These are phyloP conservation scores for Hystrix brachyura DNA, from an alignment of 2,113 vertebrate species.

Conservation along the genomic window DNA sequence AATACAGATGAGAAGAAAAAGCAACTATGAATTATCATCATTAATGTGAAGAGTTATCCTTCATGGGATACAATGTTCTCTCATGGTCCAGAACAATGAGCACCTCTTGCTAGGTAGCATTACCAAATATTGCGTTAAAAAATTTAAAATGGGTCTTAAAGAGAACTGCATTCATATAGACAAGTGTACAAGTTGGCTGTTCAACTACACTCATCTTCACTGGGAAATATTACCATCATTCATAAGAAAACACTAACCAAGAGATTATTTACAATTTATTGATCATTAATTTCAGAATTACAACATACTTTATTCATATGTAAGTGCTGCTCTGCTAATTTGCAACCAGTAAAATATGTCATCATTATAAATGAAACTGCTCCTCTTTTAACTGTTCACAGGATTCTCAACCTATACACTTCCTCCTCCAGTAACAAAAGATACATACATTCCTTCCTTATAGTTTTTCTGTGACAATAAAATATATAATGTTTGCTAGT, in stretches of 20 bases:
- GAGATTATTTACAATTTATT: background rate
- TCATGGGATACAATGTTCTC: background rate
- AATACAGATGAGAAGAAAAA: background rate
- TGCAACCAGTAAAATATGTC: background rate
- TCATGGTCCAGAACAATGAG: background rate
- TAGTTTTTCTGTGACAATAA: background rate
- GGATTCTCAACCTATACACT: background rate
- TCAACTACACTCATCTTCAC: background rate
- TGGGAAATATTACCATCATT: background rate
- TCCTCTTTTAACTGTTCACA: background rate
- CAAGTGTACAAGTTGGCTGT: background rate
- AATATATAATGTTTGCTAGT: constrained; percentile 29
- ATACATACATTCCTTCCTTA: background rate
- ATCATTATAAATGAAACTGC: background rate
- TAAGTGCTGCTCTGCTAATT: background rate
- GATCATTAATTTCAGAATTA: background rate
- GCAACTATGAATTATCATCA: background rate
- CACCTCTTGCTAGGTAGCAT: background rate
- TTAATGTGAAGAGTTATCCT: background rate
- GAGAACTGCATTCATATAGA: background rate
- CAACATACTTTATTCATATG: background rate
- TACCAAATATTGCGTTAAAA: background rate
- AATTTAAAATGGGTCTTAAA: background rate
- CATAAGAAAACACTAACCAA: background rate
- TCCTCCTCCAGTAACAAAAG: constrained; percentile 4